These are phyloP conservation scores for Cephonodes hylas DNA, from an alignment of 2,888 invertebrate species.

Conservation along the genomic window DNA sequence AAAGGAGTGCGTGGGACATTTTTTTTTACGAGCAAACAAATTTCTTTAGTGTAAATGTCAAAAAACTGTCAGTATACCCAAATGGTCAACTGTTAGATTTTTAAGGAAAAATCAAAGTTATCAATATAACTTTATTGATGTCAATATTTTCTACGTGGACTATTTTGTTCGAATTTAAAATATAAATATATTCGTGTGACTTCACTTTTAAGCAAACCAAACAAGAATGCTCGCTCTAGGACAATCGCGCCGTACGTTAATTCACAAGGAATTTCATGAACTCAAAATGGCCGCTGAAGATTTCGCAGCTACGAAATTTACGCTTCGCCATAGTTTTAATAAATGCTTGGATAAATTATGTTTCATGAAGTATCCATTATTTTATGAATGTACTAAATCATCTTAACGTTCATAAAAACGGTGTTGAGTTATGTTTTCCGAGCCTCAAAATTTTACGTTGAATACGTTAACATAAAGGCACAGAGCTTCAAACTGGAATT, in stretches of 20 bases:
- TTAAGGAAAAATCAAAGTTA: too few species aligned
- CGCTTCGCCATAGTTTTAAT: constrained; percentile 28
- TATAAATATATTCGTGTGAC: too few species aligned
- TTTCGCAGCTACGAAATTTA: constrained; percentile 25
- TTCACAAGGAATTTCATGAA: constrained; percentile 11
- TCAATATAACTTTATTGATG: too few species aligned
- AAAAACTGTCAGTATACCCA: too few species aligned
- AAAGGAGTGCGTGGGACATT: too few species aligned
- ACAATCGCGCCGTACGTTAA: constrained; percentile 4
- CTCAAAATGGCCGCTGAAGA: constrained; percentile 18
- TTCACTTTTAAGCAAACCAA: background rate
- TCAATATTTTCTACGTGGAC: too few species aligned
- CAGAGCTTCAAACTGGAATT: too few species aligned
- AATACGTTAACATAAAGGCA: too few species aligned
- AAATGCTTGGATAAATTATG: constrained; percentile 14
- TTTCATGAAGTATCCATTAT: background rate
- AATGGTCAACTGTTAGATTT: too few species aligned
- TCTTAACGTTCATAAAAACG: background rate
- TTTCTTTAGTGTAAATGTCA: too few species aligned
- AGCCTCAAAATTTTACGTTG: background rate
- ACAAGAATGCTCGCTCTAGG: background rate
- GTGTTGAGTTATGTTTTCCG: background rate
- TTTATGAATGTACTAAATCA: background rate
- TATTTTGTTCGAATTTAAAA: too few species aligned
- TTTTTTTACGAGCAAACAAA: too few species aligned